A percentile compares a stretch with the other conserved stretches of the same genome.
Conservation (phyloP, 2,113 vertebrate genomes). For the Esox niger region DNA sequence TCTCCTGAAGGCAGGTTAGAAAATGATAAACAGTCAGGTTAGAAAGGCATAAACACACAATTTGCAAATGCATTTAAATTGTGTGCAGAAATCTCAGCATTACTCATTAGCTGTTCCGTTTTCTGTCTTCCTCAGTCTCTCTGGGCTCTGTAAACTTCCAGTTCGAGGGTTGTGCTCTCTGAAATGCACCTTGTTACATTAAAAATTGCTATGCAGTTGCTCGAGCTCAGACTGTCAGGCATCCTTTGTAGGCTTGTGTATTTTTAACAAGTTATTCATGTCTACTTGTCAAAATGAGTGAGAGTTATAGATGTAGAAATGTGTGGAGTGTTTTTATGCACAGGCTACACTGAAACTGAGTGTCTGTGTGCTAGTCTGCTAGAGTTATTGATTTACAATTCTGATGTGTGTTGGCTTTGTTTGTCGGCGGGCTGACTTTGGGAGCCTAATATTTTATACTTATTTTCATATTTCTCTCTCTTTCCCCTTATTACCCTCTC, state of each 20-base stretch:
- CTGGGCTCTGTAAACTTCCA: too few species aligned
- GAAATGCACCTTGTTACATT: not conserved
- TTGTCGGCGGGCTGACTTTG: slow-evolving; percentile 18
- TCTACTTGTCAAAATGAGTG: slow-evolving; percentile 38
- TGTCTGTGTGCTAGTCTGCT: too few species aligned
- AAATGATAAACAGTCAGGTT: not conserved
- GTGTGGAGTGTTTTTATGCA: slow-evolving; percentile 19
- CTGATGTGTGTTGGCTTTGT: slow-evolving; percentile 29
- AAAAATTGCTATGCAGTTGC: not conserved
- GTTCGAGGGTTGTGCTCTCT: not conserved
- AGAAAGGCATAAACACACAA: slow-evolving; percentile 53
- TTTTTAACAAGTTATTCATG: slow-evolving; percentile 54
- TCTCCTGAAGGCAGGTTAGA: not conserved
- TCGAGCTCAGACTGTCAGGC: slow-evolving; percentile 2
- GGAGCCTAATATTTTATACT: slow-evolving; percentile 49
- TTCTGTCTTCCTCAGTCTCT: not conserved
- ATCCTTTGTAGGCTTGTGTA: slow-evolving; percentile 34
- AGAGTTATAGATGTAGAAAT: slow-evolving; percentile 32
- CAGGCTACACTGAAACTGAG: slow-evolving; percentile 11
- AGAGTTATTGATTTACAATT: slow-evolving; percentile 51
- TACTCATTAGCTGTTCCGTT: slow-evolving; percentile 22
- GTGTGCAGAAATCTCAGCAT: slow-evolving; percentile 18
- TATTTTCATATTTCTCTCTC: slow-evolving; percentile 38
- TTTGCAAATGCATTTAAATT: slow-evolving; percentile 56
- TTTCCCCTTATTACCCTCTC: slow-evolving; percentile 51